Percentiles rank a stretch among this genome's conserved stretches.
Conservation (phyloP, 2,888 invertebrate species). For the Scaptomyza cyrtandrae region DNA sequence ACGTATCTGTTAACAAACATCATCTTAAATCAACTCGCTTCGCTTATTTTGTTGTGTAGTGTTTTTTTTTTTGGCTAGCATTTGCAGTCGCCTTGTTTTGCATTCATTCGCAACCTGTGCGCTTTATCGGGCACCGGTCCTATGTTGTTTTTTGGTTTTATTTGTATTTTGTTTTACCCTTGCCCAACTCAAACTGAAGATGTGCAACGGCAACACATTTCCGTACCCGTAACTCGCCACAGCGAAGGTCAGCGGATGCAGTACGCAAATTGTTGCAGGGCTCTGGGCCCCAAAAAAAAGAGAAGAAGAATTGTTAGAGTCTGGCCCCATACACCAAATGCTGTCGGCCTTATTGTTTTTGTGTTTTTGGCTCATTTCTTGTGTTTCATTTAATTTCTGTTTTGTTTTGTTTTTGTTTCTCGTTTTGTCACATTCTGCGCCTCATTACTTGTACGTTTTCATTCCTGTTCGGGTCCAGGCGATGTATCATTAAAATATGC, state of each 20-base stretch:
- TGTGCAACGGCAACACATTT: slow-evolving; percentile 44
- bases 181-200: slow-evolving; percentile 53
- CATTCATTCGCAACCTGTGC: slow-evolving; percentile 57
- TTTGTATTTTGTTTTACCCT: slow-evolving; percentile 25
- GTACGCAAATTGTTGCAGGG: slow-evolving; percentile 49
- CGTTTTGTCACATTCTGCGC: slow-evolving; percentile 51
- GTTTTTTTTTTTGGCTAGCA: slow-evolving; percentile 29
- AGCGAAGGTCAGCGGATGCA: slow-evolving; percentile 54
- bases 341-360: slow-evolving; percentile 29
- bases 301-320: slow-evolving; percentile 14
- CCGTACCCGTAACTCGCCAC: slow-evolving; percentile 25
- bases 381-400: slow-evolving; percentile 22
- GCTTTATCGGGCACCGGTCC: slow-evolving; percentile 50
- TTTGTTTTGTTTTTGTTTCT: slow-evolving; percentile 1
- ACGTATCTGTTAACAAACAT: background rate
- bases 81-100: slow-evolving; percentile 36
- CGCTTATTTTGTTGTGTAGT: slow-evolving; percentile 28
- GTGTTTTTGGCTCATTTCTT: slow-evolving; percentile 41
- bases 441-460: slow-evolving; percentile 65
- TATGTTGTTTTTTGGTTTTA: slow-evolving; percentile 13
- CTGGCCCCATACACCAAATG: background rate
- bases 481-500: slow-evolving; percentile 69
- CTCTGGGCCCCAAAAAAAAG: too few species aligned
- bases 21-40: background rate
- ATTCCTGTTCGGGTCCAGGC: slow-evolving; percentile 27